A percentile compares a stretch with the other conserved stretches of the same genome.
phyloP scores from a whole-genome alignment of 53 echinoderm and acorn worm species.

The Echinometra lucunter region DNA sequence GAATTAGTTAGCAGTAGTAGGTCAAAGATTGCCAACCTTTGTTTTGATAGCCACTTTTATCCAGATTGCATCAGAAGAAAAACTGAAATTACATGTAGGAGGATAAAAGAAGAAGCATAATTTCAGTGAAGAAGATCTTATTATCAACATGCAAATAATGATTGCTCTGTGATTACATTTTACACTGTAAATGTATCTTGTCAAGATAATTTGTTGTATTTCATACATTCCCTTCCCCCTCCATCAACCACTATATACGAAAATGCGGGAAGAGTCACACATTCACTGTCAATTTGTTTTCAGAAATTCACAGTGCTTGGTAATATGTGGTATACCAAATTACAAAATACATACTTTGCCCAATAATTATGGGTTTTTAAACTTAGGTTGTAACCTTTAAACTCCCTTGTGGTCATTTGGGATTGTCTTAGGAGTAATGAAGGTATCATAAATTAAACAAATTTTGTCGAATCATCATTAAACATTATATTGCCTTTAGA shows the following conservation, averaged over 20 bases:
- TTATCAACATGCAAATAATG: constrained; percentile 40
- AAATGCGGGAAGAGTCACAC: not conserved
- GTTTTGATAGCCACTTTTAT: not conserved
- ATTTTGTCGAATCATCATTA: not conserved
- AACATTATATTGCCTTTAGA: not conserved
- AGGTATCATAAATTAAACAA: not conserved
- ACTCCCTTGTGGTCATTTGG: not conserved
- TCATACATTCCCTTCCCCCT: not conserved
- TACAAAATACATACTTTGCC: too few relatives aligned
- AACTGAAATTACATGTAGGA: not conserved
- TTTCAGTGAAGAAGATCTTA: not conserved
- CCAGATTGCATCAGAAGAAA: not conserved
- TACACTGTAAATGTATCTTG: not conserved
- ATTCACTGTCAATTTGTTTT: not conserved
- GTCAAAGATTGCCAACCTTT: not conserved
- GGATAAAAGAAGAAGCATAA: not conserved
- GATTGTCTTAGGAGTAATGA: not conserved
- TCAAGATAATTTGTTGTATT: not conserved
- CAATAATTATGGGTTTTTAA: too few relatives aligned
- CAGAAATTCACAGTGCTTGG: too few relatives aligned
- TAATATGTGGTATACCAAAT: too few relatives aligned
- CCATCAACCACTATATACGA: too few relatives aligned
- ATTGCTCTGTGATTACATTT: not conserved
- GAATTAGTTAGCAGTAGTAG: too few relatives aligned
- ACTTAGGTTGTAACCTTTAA: not conserved